Conservation (phyloP, 2,113 vertebrate species). For the Platysteira castanea region DNA sequence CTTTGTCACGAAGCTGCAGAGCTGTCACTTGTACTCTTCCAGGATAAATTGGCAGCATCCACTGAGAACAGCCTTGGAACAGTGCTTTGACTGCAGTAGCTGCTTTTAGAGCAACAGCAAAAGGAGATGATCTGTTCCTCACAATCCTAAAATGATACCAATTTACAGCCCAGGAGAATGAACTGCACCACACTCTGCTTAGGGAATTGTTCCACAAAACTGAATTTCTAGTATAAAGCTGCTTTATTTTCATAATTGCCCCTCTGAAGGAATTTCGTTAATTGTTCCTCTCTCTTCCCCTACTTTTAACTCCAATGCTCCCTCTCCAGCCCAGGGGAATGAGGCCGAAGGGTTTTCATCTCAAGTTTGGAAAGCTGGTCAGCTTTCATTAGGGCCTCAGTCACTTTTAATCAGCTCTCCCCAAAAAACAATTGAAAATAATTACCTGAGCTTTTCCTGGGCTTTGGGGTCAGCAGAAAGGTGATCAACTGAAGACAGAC, state of each 20-base stretch:
- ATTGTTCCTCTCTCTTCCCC: background rate
- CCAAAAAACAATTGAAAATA: background rate
- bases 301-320: background rate
- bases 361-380: background rate
- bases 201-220: background rate
- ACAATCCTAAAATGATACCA: background rate
- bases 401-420: slow-evolving; percentile 17
- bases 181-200: background rate
- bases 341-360: background rate
- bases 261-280: background rate
- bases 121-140: background rate
- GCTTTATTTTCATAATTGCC: background rate
- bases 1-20: background rate
- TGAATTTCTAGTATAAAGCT: background rate
- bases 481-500: background rate
- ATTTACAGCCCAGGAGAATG: background rate
- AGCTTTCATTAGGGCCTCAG: slow-evolving; percentile 2
- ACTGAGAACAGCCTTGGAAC: background rate
- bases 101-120: background rate
- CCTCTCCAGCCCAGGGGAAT: background rate
- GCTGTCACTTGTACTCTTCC: background rate
- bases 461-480: background rate
- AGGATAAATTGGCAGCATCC: background rate
- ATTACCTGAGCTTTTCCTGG: slow-evolving; percentile 20
- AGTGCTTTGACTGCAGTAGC: background rate